A percentile compares a stretch with the other conserved stretches of the same genome.
Evolutionary conservation across 2,888 invertebrate genomes (phyloP).

Genomic region (Sinotaia quadrata): DNA sequence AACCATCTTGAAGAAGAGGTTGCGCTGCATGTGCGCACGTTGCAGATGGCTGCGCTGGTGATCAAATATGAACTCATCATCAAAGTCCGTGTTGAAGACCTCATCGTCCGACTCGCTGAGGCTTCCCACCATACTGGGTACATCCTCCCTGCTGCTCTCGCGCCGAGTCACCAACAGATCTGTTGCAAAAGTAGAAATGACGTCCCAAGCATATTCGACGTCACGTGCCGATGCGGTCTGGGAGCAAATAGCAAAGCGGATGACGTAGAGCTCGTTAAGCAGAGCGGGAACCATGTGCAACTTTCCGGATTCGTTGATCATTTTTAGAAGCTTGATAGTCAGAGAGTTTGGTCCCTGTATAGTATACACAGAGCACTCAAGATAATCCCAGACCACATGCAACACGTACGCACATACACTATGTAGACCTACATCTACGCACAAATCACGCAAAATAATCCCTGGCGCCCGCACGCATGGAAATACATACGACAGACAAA

Average conservation of each 20-base stretch:
- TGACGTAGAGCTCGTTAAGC: slow-evolving; percentile 90
- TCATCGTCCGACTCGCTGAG: slow-evolving; percentile 46
- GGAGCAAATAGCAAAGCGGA: slow-evolving; percentile 90
- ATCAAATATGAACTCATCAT: slow-evolving; percentile 57
- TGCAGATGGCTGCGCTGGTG: slow-evolving; percentile 55
- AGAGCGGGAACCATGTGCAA: slow-evolving; percentile 97
- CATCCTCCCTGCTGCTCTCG: slow-evolving; percentile 30
- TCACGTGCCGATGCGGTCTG: slow-evolving; percentile 89
- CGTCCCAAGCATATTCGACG: slow-evolving; percentile 76
- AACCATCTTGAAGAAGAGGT: slow-evolving; percentile 70
- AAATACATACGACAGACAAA: no score
- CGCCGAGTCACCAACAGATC: slow-evolving; percentile 38
- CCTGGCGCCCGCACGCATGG: no score
- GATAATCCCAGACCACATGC: not conserved
- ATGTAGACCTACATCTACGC: not conserved
- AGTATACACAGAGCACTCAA: no score
- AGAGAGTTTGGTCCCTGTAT: slow-evolving; percentile 79
- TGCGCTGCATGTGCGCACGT: slow-evolving; percentile 60
- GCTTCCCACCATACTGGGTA: slow-evolving; percentile 20
- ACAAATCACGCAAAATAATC: no score
- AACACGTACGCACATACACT: no score
- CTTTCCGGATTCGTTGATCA: slow-evolving; percentile 94
- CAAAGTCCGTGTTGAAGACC: slow-evolving; percentile 57
- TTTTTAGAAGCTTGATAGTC: slow-evolving; percentile 91
- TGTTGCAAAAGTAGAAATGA: slow-evolving; percentile 52